These are phyloP conservation scores for Danaus melanippus DNA, from an alignment of 1,140 invertebrate genomes.

Conservation along the genomic window DNA sequence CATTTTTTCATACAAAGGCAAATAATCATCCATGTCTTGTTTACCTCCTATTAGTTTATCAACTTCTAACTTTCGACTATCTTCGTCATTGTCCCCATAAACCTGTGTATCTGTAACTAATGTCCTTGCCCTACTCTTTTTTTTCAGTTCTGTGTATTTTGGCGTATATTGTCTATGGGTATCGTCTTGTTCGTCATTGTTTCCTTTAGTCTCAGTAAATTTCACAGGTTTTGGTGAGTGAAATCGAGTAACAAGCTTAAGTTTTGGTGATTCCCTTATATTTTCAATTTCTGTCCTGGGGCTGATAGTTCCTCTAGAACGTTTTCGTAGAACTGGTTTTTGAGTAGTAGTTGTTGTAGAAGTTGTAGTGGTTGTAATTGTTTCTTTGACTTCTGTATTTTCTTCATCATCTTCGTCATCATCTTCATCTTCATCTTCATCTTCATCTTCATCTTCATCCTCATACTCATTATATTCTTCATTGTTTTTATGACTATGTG, in stretches of 20 bases:
- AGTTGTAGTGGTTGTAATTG: conserved; percentile 20
- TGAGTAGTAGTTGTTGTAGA: conserved; percentile 20
- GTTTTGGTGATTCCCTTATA: conserved; percentile 26
- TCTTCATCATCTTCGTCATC: conserved; percentile 41
- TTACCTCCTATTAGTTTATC: conserved; percentile 55
- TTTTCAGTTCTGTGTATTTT: conserved; percentile 59
- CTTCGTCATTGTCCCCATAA: conserved; percentile 55
- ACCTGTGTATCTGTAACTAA: conserved; percentile 56
- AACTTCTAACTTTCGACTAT: conserved; percentile 50
- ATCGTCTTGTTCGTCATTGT: neutral
- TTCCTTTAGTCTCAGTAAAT: too few species aligned
- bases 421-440: conserved; percentile 36
- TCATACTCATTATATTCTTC: conserved; percentile 35
- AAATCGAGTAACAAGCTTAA: conserved; percentile 45
- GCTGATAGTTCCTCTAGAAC: conserved; percentile 29
- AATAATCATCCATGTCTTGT: conserved; percentile 53
- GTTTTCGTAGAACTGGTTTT: conserved; percentile 24
- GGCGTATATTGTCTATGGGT: conserved; percentile 22
- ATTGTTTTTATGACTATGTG: conserved; percentile 12
- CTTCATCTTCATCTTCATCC: conserved; percentile 39
- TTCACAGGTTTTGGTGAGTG: conserved; percentile 4
- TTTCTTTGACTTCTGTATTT: conserved; percentile 19
- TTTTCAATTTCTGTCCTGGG: conserved; percentile 22
- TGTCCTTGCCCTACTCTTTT: conserved; percentile 49
- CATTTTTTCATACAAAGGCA: conserved; percentile 53